A percentile compares a stretch with the other conserved stretches of the same genome.
phyloP scores from a whole-genome alignment of 2,113 vertebrate genomes.

The Stegostoma tigrinum region DNA sequence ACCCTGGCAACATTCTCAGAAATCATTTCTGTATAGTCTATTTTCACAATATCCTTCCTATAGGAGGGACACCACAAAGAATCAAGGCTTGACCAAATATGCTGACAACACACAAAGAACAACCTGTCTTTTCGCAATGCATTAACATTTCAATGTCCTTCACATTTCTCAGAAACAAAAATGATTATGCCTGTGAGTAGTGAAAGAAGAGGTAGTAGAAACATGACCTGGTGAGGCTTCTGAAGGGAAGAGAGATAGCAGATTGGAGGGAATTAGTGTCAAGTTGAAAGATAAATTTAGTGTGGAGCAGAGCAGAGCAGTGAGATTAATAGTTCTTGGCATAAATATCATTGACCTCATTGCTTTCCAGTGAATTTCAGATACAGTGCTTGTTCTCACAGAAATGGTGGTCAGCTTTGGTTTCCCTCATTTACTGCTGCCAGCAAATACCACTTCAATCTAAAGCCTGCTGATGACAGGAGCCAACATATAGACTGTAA shows the following conservation, averaged over 20 bases:
- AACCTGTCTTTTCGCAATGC: neutral
- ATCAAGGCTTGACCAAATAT: neutral
- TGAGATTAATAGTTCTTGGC: neutral
- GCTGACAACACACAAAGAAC: neutral
- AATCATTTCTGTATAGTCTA: too few species aligned
- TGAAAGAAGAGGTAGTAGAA: neutral
- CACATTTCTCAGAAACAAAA: neutral
- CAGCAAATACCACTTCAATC: neutral
- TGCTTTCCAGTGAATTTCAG: neutral
- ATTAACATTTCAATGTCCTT: neutral
- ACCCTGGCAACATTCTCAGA: too few species aligned
- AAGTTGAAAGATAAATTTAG: neutral
- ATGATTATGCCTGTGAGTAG: neutral
- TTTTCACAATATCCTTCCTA: too few species aligned
- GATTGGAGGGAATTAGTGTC: neutral
- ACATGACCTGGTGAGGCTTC: neutral
- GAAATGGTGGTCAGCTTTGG: neutral
- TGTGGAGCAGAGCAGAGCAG: neutral
- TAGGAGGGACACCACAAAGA: neutral
- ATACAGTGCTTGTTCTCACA: neutral
- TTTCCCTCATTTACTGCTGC: neutral
- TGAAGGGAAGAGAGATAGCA: neutral
- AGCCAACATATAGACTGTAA: neutral
- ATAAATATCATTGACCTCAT: neutral
- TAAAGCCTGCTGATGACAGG: neutral